Conservation (phyloP, 2,797 vertebrate species). For the Enteromius thamalakanensis region DNA sequence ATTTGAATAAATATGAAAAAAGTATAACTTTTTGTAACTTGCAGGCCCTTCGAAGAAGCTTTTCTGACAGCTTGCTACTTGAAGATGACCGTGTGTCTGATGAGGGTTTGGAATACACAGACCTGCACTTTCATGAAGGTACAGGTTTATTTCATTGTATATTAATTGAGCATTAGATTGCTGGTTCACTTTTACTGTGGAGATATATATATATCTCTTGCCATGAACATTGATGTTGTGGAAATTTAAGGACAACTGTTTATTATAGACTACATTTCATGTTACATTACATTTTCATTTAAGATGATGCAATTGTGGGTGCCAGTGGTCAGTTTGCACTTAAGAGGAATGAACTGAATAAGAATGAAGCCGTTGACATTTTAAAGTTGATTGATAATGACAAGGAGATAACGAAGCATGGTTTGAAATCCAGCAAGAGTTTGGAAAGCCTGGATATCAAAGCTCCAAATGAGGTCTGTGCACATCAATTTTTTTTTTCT, state of each 20-base stretch:
- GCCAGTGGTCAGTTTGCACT: constrained; percentile 76
- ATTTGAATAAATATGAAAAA: background rate
- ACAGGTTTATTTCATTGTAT: constrained; percentile 3
- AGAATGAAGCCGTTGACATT: constrained; percentile 74
- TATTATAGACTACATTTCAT: background rate
- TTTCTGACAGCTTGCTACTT: constrained; percentile 74
- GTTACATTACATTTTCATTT: constrained; percentile 48
- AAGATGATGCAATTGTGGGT: constrained; percentile 78
- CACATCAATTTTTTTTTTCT: constrained; percentile 14
- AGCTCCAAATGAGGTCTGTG: constrained; percentile 72
- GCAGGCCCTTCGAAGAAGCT: constrained; percentile 72
- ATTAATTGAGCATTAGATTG: constrained; percentile 1
- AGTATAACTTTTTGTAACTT: background rate
- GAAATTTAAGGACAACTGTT: background rate
- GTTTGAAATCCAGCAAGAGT: constrained; percentile 67
- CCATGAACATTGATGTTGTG: background rate
- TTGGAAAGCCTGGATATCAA: constrained; percentile 68
- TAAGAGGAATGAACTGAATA: constrained; percentile 65
- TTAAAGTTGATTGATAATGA: constrained; percentile 76
- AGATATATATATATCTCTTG: background rate
- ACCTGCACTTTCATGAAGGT: constrained; percentile 72
- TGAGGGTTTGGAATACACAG: constrained; percentile 53
- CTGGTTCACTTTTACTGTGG: background rate
- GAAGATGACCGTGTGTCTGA: constrained; percentile 70
- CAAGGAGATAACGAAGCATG: constrained; percentile 69